These are phyloP conservation scores for Campylorhamphus procurvoides DNA, from an alignment of 2,113 vertebrate genomes.

Conservation along the genomic window DNA sequence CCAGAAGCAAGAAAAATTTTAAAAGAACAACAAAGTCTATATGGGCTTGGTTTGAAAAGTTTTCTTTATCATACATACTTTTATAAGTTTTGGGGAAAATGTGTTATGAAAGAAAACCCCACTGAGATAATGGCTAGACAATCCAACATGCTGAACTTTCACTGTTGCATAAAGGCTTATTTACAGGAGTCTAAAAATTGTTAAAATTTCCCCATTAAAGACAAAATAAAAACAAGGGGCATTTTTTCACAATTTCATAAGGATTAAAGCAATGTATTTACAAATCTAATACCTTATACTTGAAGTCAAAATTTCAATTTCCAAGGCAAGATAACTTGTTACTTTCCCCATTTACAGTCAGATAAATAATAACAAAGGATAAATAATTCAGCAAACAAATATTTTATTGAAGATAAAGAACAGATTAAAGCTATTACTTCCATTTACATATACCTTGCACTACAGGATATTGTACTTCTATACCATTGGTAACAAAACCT, in stretches of 20 bases:
- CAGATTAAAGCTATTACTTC: not conserved
- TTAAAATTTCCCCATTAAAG: not conserved
- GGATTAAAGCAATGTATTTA: not conserved
- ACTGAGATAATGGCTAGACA: not conserved
- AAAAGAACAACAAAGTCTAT: not conserved
- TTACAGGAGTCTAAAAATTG: not conserved
- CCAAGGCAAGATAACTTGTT: not conserved
- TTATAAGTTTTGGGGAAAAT: not conserved
- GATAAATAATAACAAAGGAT: not conserved
- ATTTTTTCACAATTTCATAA: not conserved
- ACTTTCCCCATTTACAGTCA: not conserved
- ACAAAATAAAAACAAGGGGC: not conserved
- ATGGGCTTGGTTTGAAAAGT: not conserved
- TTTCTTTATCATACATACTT: not conserved
- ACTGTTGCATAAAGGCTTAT: not conserved
- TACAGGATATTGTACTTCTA: not conserved
- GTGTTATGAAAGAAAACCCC: not conserved
- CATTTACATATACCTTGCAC: not conserved
- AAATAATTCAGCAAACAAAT: not conserved
- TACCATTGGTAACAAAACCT: not conserved
- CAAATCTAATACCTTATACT: not conserved
- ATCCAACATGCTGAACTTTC: not conserved
- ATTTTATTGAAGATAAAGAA: not conserved
- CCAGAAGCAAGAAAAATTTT: not conserved
- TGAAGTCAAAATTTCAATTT: not conserved